Percentiles rank a stretch among this genome's conserved stretches.
Conservation (phyloP, 2,888 invertebrate species). For the Lepeophtheirus nordmannii region DNA sequence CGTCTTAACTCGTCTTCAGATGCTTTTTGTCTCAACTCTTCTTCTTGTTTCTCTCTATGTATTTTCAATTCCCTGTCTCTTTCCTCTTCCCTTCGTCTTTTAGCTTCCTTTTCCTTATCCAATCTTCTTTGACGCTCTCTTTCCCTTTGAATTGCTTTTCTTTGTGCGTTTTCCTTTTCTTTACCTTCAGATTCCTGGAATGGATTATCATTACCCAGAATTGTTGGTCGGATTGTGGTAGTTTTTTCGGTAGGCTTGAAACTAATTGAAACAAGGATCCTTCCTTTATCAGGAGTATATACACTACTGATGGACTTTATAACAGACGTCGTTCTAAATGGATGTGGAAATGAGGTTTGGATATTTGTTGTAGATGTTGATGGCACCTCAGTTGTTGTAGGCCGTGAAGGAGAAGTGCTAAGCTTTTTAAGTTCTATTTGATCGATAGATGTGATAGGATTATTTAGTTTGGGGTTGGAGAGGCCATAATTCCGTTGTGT, state of each 20-base stretch:
- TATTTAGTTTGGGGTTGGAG: too few relatives aligned
- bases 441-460: too few relatives aligned
- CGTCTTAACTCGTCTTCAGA: neutral
- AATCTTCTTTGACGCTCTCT: neutral
- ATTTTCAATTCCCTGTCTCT: neutral
- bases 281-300: too few relatives aligned
- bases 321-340: neutral
- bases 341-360: neutral
- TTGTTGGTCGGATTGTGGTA: neutral
- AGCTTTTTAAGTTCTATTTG: too few relatives aligned
- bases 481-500: too few relatives aligned
- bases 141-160: neutral
- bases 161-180: neutral
- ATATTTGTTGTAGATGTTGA: neutral
- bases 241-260: neutral
- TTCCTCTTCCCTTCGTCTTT: neutral
- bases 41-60: neutral
- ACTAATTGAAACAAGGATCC: too few relatives aligned
- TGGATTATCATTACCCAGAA: neutral
- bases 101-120: neutral
- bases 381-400: neutral
- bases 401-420: neutral
- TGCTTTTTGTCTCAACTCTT: neutral
- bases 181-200: conserved; percentile 1
- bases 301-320: too few relatives aligned